Base-by-base conservation (phyloP, 2,888 invertebrate species). In the Arctia plantaginis region DNA sequence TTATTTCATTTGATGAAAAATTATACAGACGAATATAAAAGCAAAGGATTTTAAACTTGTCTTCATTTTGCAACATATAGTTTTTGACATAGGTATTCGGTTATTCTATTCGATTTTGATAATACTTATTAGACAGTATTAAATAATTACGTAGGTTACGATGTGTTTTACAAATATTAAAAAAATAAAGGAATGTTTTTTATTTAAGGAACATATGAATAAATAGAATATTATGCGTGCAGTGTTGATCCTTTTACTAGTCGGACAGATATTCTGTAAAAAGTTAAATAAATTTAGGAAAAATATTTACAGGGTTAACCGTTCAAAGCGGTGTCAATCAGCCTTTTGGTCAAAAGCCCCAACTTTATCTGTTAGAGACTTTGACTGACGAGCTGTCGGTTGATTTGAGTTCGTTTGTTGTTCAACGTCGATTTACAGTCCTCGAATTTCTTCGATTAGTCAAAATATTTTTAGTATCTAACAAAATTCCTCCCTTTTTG, bases 321-420 rank as follows among this genome's bases (percentile, higher is more conserved):
- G 47, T 18, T 64, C 59, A 72, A 68, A 69, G 73, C 18, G 23
- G 44, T 64, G 68, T 69, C 73, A 73, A 69, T 68, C 72, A 44
- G 47, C 8, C 15, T 55, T 59, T n/a, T 72, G 39, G 59, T 62
- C 44, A 71, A 71, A 71, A 35, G 68, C 64, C 33, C 20, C 30
- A 72, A 72, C 59, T 68, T 72, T 68, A 55, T 72, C n/a, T 72
- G 66, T n/a, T 62, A 15, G 7, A 62, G 62, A 59, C 39, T 41
- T 66, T 72, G 55, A 68, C 62, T 72, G 72, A 68, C 62, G n/a
- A 62, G 67, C 59, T 72, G 55, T 55, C 33, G 62, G 10, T 33
- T 39, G 47, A 55, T 72, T 55, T 41, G 41, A 30, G 41, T 62
- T 72, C 59, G 47, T 72, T 72, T 72, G 44, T 72, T 67, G 44